Conservation (phyloP, 1,140 invertebrate genomes). For the Drosophila tani region DNA sequence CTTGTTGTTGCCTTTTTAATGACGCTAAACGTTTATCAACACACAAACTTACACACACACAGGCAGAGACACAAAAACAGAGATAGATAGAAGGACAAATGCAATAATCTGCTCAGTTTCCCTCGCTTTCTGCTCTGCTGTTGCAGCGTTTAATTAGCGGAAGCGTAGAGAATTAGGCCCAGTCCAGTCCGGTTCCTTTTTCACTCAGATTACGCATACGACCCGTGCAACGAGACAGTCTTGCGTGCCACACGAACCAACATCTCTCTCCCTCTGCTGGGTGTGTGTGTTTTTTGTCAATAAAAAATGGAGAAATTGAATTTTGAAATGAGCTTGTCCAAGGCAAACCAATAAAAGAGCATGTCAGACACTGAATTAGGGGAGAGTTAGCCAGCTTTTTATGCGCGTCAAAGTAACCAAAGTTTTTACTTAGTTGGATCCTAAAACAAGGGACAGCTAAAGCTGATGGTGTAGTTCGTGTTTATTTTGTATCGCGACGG, state of each 20-base stretch:
- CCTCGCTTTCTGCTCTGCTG: slow-evolving; percentile 22
- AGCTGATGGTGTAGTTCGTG: slow-evolving; percentile 41
- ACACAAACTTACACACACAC: slow-evolving; percentile 53
- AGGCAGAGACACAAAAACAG: slow-evolving; percentile 11
- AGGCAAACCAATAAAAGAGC: slow-evolving; percentile 56
- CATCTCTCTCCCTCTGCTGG: background rate
- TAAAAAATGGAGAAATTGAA: slow-evolving; percentile 20
- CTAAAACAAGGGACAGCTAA: slow-evolving; percentile 35
- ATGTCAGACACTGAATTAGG: slow-evolving; percentile 46
- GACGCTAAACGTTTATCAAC: slow-evolving; percentile 78
- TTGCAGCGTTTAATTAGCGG: slow-evolving; percentile 66
- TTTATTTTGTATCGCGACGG: slow-evolving; percentile 37
- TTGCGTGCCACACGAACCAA: background rate
- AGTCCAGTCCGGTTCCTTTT: slow-evolving; percentile 17
- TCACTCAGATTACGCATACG: slow-evolving; percentile 46
- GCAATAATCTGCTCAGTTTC: slow-evolving; percentile 67
- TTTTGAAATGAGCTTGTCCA: slow-evolving; percentile 39
- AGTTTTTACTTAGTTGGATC: slow-evolving; percentile 64
- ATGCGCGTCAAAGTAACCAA: slow-evolving; percentile 42
- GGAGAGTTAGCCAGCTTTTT: slow-evolving; percentile 43
- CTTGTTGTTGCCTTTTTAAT: slow-evolving; percentile 63
- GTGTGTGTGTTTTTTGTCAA: background rate
- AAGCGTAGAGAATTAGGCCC: slow-evolving; percentile 66
- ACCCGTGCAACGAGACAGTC: slow-evolving; percentile 13
- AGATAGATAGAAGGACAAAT: slow-evolving; percentile 44